Conservation (phyloP, 2,888 invertebrate genomes). For the Xestobium rufovillosum region DNA sequence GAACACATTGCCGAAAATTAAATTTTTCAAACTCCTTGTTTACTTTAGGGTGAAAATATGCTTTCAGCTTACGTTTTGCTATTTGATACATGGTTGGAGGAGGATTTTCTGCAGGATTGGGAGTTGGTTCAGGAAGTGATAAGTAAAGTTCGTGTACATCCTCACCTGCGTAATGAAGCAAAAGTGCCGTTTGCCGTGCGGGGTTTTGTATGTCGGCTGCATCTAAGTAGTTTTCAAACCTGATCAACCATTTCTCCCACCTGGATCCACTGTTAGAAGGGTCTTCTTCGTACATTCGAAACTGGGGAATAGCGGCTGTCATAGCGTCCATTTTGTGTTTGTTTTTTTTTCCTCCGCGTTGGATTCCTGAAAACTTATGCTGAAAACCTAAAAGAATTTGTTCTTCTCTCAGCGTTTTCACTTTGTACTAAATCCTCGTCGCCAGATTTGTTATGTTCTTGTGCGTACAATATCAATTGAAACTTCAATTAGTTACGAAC, state of each 20-base stretch:
- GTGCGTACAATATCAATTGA: too few relatives aligned
- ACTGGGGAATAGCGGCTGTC: neutral
- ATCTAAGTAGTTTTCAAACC: too few relatives aligned
- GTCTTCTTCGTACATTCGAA: slow-evolving; percentile 1
- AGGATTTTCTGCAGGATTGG: neutral
- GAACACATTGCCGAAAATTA: too few relatives aligned
- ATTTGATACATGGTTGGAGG: neutral
- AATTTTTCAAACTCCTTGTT: slow-evolving; percentile 4
- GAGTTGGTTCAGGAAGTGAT: slow-evolving; percentile 1
- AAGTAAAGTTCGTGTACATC: neutral
- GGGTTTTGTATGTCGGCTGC: neutral
- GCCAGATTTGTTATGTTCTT: too few relatives aligned
- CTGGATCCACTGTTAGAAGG: neutral
- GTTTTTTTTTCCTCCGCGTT: slow-evolving; percentile 1
- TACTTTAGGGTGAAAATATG: slow-evolving; percentile 1
- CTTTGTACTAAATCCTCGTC: too few relatives aligned
- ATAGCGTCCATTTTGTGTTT: slow-evolving; percentile 1
- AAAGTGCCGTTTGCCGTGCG: neutral
- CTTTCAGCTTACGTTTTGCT: too few relatives aligned
- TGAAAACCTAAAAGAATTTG: slow-evolving; percentile 6
- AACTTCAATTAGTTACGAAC: too few relatives aligned
- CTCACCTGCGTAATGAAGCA: neutral
- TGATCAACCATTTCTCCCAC: slow-evolving; percentile 5
- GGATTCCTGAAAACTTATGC: too few relatives aligned
- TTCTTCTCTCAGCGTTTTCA: slow-evolving; percentile 4